Conservation (phyloP, 2,888 invertebrate species). For the Drosophila borealis region DNA sequence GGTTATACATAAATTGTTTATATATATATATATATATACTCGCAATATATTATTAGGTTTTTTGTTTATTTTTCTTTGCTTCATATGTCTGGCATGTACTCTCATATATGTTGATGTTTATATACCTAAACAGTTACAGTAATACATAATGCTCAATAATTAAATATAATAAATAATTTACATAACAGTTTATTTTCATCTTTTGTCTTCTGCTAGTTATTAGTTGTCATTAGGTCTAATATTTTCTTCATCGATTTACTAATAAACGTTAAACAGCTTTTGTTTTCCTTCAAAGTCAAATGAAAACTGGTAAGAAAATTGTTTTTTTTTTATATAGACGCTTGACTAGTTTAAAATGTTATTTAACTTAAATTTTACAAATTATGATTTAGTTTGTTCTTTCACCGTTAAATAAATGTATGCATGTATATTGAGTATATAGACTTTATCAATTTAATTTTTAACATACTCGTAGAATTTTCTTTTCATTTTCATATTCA, state of each 20-base stretch:
- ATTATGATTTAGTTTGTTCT: slow-evolving; percentile 33
- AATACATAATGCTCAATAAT: slow-evolving; percentile 60
- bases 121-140: slow-evolving; percentile 73
- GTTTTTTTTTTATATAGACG: slow-evolving; percentile 6
- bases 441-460: slow-evolving; percentile 47
- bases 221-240: slow-evolving; percentile 44
- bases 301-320: slow-evolving; percentile 13
- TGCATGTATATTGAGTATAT: slow-evolving; percentile 62
- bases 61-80: slow-evolving; percentile 28
- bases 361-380: slow-evolving; percentile 62
- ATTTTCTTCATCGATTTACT: slow-evolving; percentile 61
- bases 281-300: slow-evolving; percentile 18
- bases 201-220: slow-evolving; percentile 50
- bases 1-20: slow-evolving; percentile 65
- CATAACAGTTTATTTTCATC: slow-evolving; percentile 76
- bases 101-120: slow-evolving; percentile 49
- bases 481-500: slow-evolving; percentile 1
- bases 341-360: slow-evolving; percentile 51
- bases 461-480: slow-evolving; percentile 59
- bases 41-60: slow-evolving; percentile 46
- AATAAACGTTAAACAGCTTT: slow-evolving; percentile 54
- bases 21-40: slow-evolving; percentile 47
- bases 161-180: slow-evolving; percentile 80
- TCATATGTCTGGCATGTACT: slow-evolving; percentile 48
- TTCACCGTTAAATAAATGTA: slow-evolving; percentile 37